These are phyloP conservation scores for Pedetes capensis DNA, from an alignment of 2,113 vertebrate species.

Conservation along the genomic window DNA sequence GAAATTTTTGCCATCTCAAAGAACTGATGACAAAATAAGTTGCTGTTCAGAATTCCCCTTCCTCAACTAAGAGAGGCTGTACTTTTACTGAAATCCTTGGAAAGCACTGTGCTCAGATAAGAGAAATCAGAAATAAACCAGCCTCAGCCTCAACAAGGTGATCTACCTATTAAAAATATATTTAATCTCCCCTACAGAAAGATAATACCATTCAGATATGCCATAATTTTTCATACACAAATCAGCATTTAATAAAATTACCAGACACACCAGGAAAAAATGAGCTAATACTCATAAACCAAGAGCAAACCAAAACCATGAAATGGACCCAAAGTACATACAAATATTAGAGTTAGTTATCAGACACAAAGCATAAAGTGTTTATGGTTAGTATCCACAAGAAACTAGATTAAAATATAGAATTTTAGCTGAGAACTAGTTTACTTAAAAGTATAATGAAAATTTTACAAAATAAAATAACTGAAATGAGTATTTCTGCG, in stretches of 20 bases:
- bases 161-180: not conserved
- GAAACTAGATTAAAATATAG: not conserved
- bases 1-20: not conserved
- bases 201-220: not conserved
- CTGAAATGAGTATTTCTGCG: not conserved
- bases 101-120: not conserved
- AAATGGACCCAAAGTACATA: not conserved
- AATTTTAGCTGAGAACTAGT: not conserved
- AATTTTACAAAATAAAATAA: too few species aligned
- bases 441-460: not conserved
- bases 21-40: not conserved
- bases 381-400: not conserved
- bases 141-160: not conserved
- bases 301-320: not conserved
- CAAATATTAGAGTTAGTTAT: not conserved
- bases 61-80: not conserved
- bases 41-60: not conserved
- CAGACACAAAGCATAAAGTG: not conserved
- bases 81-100: not conserved
- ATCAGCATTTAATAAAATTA: slow-evolving; percentile 1
- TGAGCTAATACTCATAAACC: not conserved
- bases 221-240: not conserved
- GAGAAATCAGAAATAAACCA: not conserved
- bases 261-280: not conserved
- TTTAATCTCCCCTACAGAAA: not conserved